Base-by-base conservation (phyloP, 2,113 vertebrate species). In the Brevimyrus niger region DNA sequence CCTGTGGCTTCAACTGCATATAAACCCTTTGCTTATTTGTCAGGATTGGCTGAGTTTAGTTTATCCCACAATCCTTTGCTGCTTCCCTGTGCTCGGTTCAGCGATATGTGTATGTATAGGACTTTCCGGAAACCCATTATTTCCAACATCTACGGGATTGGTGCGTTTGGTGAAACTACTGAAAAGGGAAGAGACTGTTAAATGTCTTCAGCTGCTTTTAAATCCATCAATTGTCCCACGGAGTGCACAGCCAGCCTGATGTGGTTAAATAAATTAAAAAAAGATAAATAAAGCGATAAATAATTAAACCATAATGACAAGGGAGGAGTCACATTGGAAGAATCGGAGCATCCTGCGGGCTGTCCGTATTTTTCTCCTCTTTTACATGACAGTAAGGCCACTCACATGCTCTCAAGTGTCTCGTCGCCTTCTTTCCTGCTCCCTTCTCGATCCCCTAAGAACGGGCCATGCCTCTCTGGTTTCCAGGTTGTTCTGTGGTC, bases 261-360 rank as follows among this genome's bases (percentile, higher is more conserved):
- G 35, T 27, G 31, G 86, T 65, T 87, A 87, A 87, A 87, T 87
- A 87, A 87, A 87, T 61, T 87, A 61, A 87, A 35, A 51, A 35
- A 61, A 61, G 55, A 61, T 87, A 87, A 87, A 87, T 87, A 87
- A 87, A 42, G 19, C 6, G 87, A 87, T 87, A 65, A 87, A 87
- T 87, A 87, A 23, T 55, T 87, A 23, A 31, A 44, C 13, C 10
- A 42, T 23, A 46, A 61, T 27, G 10, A 31, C n/a, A 9, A 6
- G 82, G 11, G 53, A 44, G 86, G 8, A 19, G 53, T 44, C 17
- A 19, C 51, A 65, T 8, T 8, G 31, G 50, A 51, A 38, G 85
- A 38, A 38, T 19, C 10, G 3, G 48, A 38, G 27, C 27, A 21
- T 51, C 23, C 7, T 87, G 85, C 85, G 2, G 47, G 23, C 48